Percentiles rank a stretch among this genome's conserved stretches.
Evolutionary conservation across 2,113 vertebrate species (phyloP).

Genomic region (mouse (Mus musculus)): GRCm39 chrX:154953501-154954000

Average conservation of each 20-base stretch:
- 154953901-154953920: too few relatives aligned
- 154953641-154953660: neutral
- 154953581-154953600: neutral
- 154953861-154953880: too few relatives aligned
- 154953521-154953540: too few relatives aligned
- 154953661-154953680: neutral
- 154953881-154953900: too few relatives aligned
- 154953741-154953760: slow-evolving; percentile 15
- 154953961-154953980: too few relatives aligned
- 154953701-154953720: neutral
- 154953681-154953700: neutral
- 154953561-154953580: neutral
- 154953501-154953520: too few relatives aligned
- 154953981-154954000: too few relatives aligned
- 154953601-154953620: neutral
- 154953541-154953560: neutral
- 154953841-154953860: too few relatives aligned
- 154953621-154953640: neutral
- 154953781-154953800: neutral
- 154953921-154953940: too few relatives aligned
- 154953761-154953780: neutral
- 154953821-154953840: neutral
- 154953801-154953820: neutral
- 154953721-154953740: neutral
- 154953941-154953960: too few relatives aligned